Evolutionary conservation across 2,888 invertebrate species (phyloP), one percentile per base, ranked within the genome.

Genomic region (Deilephila elpenor): DNA sequence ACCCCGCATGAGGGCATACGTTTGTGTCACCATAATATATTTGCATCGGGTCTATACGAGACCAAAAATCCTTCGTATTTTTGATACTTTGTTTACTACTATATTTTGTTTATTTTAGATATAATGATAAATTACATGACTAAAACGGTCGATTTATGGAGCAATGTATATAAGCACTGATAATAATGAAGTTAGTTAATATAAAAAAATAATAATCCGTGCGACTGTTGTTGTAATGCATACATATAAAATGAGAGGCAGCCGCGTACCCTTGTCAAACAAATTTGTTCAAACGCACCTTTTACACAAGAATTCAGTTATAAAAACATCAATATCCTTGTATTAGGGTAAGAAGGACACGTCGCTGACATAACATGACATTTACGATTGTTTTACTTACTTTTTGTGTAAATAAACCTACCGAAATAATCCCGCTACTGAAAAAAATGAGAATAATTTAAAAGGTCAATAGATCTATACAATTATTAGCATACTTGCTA

Each of bases 211-310:
- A 64, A 34, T 20, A 44, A 67, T 67, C 17, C 37, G 5, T 44
- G 37, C 25, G 51, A 25, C 7, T 67, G 51, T 25, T 51, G 51
- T 67, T 67, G 14, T 51, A 17, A 25, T 29, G n/a, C n/a, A 51
- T 25, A 17, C 17, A 37, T 44, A 25, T 67, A 25, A 67, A 67
- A 67, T 51, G 67, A 25, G 44, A 67, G 56, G 25, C 44, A 67
- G 44, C 67, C 67, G 44, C 74, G 73, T 83, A 86, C 88, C 88
- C 88, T 81, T 86, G 88, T 89, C 88, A 88, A 79, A 80, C 79
- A 75, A 83, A 85, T 87, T 85, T 86, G 82, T 85, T 77, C 79
- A 81, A 83, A 83, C 79, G 75, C 77, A 80, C 83, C 80, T 83
- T 86, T 81, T 67, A 67, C 67, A 51, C 70, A 64, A 70, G 37